Conservation (phyloP, 2,113 vertebrate species). For the Notechis scutatus region DNA sequence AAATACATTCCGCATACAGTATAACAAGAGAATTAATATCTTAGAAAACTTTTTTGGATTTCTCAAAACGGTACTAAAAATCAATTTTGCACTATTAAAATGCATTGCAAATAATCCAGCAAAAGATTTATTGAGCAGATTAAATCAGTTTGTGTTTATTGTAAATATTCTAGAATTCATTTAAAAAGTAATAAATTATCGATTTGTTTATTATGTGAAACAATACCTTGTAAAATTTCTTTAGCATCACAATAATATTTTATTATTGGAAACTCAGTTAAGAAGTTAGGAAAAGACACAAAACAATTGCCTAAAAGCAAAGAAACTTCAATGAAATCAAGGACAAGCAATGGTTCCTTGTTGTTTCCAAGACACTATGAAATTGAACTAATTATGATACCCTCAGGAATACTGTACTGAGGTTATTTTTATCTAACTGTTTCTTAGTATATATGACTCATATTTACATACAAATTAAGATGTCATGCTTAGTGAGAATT, state of each 20-base stretch:
- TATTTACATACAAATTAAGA: slow-evolving; percentile 29
- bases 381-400: background rate
- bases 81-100: background rate
- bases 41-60: background rate
- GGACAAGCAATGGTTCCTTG: background rate
- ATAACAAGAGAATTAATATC: background rate
- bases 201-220: background rate
- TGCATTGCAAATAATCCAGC: background rate
- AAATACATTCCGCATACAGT: background rate
- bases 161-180: background rate
- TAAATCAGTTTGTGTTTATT: slow-evolving; percentile 11
- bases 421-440: background rate
- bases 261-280: background rate
- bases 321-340: background rate
- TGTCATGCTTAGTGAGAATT: slow-evolving; percentile 15
- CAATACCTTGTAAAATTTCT: background rate
- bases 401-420: slow-evolving; percentile 5
- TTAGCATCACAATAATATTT: background rate
- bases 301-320: background rate
- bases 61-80: background rate
- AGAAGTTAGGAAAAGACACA: background rate
- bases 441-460: background rate
- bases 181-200: slow-evolving; percentile 13
- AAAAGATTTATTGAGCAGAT: background rate
- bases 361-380: background rate